Conservation (phyloP, 2,113 vertebrate species). For the Patagioenas fasciata region DNA sequence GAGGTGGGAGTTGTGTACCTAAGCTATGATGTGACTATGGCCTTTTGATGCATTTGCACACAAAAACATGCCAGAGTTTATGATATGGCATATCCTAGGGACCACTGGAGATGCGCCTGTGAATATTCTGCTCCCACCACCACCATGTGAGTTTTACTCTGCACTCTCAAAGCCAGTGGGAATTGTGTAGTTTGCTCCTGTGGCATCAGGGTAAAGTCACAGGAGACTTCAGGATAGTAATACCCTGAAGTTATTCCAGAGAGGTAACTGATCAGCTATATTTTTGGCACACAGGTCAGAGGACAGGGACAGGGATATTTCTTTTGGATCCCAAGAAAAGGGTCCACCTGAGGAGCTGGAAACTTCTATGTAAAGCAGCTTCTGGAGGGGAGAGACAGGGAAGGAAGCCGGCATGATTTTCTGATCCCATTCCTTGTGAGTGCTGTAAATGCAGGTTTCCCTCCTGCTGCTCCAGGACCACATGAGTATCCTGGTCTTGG, state of each 20-base stretch:
- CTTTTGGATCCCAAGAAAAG: background rate
- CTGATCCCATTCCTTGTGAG: background rate
- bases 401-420: background rate
- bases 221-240: no score
- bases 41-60: background rate
- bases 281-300: no score
- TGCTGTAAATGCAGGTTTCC: background rate
- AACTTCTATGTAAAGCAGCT: background rate
- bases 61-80: background rate
- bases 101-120: no score
- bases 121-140: no score
- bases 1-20: background rate
- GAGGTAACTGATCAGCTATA: no score
- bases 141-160: no score
- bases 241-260: no score
- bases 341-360: background rate
- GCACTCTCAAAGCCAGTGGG: no score
- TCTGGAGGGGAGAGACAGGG: background rate
- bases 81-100: no score
- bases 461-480: background rate
- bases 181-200: no score
- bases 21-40: background rate
- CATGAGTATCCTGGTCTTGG: fast-evolving
- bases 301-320: background rate
- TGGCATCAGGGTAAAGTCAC: no score